Conservation (phyloP, 2,113 vertebrate species). For the Xenopus tropicalis region DNA sequence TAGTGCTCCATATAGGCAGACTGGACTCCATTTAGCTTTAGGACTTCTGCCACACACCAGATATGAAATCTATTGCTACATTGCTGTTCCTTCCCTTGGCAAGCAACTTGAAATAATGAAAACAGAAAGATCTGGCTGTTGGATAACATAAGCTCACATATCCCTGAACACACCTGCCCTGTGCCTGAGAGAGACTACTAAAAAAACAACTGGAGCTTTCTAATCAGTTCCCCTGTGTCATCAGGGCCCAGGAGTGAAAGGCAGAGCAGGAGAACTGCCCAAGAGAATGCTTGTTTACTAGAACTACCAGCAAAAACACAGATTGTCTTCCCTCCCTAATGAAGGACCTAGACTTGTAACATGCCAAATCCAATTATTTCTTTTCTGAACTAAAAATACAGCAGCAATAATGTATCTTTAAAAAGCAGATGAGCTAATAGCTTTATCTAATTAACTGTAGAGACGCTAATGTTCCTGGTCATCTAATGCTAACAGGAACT, state of each 20-base stretch:
- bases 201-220: constrained; percentile 19
- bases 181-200: neutral
- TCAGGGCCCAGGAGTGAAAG: neutral
- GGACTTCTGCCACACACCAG: too few relatives aligned
- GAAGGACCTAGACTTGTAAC: constrained; percentile 19
- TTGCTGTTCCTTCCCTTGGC: neutral
- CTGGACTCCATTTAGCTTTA: too few relatives aligned
- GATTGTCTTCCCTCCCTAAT: constrained; percentile 8
- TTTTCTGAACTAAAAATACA: constrained; percentile 28
- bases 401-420: constrained; percentile 13
- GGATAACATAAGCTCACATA: neutral
- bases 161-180: neutral
- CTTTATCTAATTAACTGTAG: constrained; percentile 17
- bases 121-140: neutral
- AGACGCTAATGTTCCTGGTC: constrained; percentile 23
- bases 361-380: constrained; percentile 33
- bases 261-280: constrained; percentile 27
- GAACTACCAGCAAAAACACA: constrained; percentile 23
- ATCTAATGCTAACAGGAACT: constrained; percentile 1
- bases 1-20: too few relatives aligned
- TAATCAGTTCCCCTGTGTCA: constrained; percentile 12
- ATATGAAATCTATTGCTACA: too few relatives aligned
- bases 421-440: constrained; percentile 26
- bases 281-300: constrained; percentile 17
- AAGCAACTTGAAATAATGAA: neutral